Conservation (phyloP, 2,888 invertebrate species). For the Blomia tropicalis region DNA sequence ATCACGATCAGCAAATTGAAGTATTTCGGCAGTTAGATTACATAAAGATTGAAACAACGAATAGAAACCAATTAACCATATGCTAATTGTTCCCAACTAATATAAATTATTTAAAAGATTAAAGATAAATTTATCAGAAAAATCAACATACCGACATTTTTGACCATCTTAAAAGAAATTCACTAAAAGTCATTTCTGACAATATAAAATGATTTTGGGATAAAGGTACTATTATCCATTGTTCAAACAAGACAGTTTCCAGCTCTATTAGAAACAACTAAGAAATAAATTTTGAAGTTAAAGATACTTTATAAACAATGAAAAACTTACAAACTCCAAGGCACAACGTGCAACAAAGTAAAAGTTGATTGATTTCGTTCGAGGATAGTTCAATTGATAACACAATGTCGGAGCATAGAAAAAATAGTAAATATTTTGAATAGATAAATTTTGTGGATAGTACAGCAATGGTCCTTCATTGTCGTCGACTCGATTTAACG, state of each 20-base stretch:
- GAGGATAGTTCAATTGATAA: constrained; percentile 92
- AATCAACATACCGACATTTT: constrained; percentile 15
- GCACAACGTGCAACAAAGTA: constrained; percentile 1
- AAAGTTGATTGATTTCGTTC: constrained; percentile 41
- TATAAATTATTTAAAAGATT: neutral
- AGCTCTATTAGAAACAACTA: constrained; percentile 40
- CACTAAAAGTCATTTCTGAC: neutral
- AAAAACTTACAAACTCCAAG: neutral
- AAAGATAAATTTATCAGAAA: neutral
- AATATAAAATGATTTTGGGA: neutral
- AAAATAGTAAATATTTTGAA: constrained; percentile 66
- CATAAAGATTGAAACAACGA: constrained; percentile 82
- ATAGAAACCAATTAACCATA: constrained; percentile 94
- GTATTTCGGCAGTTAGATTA: constrained; percentile 77
- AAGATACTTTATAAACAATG: neutral
- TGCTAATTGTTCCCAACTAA: constrained; percentile 38
- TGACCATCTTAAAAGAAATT: constrained; percentile 4
- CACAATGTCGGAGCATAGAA: constrained; percentile 90
- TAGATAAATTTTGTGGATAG: constrained; percentile 78
- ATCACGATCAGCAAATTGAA: constrained; percentile 89
- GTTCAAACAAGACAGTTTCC: constrained; percentile 66
- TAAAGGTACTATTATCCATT: constrained; percentile 75
- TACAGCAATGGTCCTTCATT: constrained; percentile 35
- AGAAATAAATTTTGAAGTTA: neutral
- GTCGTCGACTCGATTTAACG: too few relatives aligned